Base-by-base conservation (phyloP, 2,113 vertebrate species). In the Struthidea cinerea region DNA sequence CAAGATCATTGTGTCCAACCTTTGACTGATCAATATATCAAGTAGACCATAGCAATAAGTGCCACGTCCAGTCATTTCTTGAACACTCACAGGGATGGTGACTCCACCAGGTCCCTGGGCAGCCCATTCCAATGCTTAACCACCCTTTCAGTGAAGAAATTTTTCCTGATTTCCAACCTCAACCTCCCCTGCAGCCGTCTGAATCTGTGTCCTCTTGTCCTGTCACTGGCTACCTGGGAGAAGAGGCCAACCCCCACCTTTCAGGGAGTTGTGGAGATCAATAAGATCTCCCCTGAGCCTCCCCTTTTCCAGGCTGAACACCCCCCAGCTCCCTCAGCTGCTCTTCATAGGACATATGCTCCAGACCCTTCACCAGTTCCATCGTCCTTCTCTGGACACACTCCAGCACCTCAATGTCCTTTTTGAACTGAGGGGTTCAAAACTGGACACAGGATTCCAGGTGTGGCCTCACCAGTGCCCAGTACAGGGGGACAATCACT, bases 391-490 rank as follows among this genome's bases (percentile, higher is more conserved):
- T 61, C 64, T 53, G 15, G 23, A 39, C 33, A 16, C 0, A 0
- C 46, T 69, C 27, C 27, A 46, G 55, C 15, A 28, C 28, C 7
- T 60, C 64, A 77, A 6, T 61, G 15, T 28, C 46, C 10, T 59
- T 60, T 27, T 61, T 53, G 55, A 69, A 53, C 1, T 46, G 64
- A 60, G 37, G 6, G 12, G 4, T 16, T 10, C 55, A n/a, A 19
- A 69, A 24, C 18, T 16, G 10, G 10, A 24, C 19, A 11, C 55
- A 24, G 22, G 23, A 46, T 28, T 69, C 3, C 3, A 78, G 23
- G 2, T 23, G 28, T 41, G 12, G 4, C 28, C 28, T n/a, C 50
- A 47, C 6, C n/a, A 74, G 28, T 47, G 28, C 28, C 1, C 0
- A 37, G 33, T 7, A 22, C 33, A 84, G 22, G 7, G 2, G 21